Evolutionary conservation across 2,113 vertebrate species (phyloP).

Genomic region (Podilymbus podiceps): DNA sequence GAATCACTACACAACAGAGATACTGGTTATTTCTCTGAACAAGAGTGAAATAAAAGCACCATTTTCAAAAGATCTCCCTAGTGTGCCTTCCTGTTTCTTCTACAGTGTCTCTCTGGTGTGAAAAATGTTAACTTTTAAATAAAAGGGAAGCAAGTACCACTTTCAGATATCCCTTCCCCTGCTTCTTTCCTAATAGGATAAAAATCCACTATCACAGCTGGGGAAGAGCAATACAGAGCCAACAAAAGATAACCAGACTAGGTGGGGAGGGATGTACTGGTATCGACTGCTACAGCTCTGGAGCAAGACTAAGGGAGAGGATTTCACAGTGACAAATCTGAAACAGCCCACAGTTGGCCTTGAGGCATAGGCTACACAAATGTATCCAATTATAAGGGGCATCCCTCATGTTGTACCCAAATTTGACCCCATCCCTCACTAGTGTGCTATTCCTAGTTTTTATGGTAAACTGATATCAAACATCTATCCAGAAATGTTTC

Average conservation of each 20-base stretch:
- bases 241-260: not conserved
- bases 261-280: not conserved
- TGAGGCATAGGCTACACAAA: not conserved
- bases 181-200: not conserved
- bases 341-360: not conserved
- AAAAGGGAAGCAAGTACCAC: not conserved
- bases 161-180: not conserved
- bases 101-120: not conserved
- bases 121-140: not conserved
- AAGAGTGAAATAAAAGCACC: not conserved
- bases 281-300: not conserved
- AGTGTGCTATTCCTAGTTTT: not conserved
- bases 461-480: not conserved
- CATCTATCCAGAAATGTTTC: not conserved
- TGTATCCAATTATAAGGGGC: not conserved
- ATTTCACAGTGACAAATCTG: not conserved
- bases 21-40: not conserved
- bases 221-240: not conserved
- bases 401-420: not conserved
- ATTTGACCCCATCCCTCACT: not conserved
- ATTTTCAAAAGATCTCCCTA: not conserved
- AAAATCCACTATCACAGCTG: not conserved
- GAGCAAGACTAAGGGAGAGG: not conserved
- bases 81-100: not conserved
- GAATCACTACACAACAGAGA: not conserved